phyloP scores from a whole-genome alignment of 2,113 vertebrate genomes.

The Nematolebias whitei region DNA sequence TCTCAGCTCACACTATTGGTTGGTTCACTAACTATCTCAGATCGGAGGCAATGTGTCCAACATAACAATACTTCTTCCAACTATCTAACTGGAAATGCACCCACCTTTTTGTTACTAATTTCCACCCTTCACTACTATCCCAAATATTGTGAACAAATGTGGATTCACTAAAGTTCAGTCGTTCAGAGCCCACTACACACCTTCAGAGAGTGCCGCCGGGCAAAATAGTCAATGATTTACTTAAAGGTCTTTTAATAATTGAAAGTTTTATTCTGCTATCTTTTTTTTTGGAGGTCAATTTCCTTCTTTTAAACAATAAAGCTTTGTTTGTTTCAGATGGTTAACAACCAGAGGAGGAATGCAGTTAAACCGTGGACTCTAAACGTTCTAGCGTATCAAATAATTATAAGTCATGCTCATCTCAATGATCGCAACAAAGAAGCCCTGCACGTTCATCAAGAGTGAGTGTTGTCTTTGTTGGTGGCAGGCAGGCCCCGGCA shows the following conservation, averaged over 20 bases:
- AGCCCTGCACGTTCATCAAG: neutral
- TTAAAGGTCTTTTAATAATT: slow-evolving; percentile 13
- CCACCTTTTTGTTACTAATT: neutral
- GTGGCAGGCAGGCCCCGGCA: slow-evolving; percentile 46
- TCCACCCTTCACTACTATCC: neutral
- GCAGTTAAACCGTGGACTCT: neutral
- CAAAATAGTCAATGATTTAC: slow-evolving; percentile 19
- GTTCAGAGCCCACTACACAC: neutral
- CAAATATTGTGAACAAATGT: neutral
- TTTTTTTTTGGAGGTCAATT: slow-evolving; percentile 1
- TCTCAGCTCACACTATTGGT: too few species aligned
- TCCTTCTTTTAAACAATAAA: neutral
- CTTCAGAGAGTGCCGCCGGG: neutral
- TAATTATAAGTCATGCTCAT: slow-evolving; percentile 12
- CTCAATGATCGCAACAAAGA: slow-evolving; percentile 25
- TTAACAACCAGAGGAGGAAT: neutral
- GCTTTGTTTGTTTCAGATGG: neutral
- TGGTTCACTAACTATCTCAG: too few species aligned
- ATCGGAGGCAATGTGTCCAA: too few species aligned
- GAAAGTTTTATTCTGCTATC: slow-evolving; percentile 8
- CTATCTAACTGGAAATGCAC: too few species aligned
- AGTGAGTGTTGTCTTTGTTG: slow-evolving; percentile 16
- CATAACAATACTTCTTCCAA: too few species aligned
- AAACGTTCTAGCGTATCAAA: slow-evolving; percentile 8
- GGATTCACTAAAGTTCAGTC: neutral